Evolutionary conservation across 1,140 invertebrate genomes (phyloP), one percentile per base, ranked within the genome.

Genomic region (Teleogryllus occipitalis): DNA sequence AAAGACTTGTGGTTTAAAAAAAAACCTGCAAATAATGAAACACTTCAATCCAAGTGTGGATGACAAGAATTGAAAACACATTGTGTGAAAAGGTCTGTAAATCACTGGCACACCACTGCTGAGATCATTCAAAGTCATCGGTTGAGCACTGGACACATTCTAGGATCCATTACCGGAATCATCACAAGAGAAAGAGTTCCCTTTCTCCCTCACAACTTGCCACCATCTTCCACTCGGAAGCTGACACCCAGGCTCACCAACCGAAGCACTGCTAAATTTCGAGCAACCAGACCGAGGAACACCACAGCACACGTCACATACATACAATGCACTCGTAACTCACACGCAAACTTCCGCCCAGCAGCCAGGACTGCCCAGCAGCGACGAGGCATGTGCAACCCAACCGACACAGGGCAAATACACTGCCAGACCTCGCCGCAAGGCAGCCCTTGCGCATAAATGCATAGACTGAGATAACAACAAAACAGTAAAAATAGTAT

Each of bases 401-500:
- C 54, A 18, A 10, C 54, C 54, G 54, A 65, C 27, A 39, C 27
- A 39, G 27, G 27, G 27, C 27, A 39, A 39, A 39, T 39, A 39
- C 27, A 39, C 27, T 39, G 27, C 27, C 27, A 39, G 5, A 10
- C 10, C 18, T 65, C 54, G 7, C 54, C 10, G 54, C 54, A 18
- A 65, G 54, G 54, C 54, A 65, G 54, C 18, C 54, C 54, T 10
- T 18, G 54, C 54, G 18, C 54, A 65, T 65, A 65, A 65, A 65
- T 65, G 54, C 54, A 65, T 65, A 65, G 54, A 65, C 54, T 65
- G 54, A 65, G 54, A 65, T 65, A 65, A 65, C 54, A 65, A 65
- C 54, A 65, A 65, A 65, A 65, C 54, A 65, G 54, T 65, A 65
- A 65, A 65, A 65, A 65, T 65, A 65, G 54, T 65, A 65, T 65